Base-by-base conservation (phyloP, 2,888 invertebrate genomes). In the Heliconius ismenius region DNA sequence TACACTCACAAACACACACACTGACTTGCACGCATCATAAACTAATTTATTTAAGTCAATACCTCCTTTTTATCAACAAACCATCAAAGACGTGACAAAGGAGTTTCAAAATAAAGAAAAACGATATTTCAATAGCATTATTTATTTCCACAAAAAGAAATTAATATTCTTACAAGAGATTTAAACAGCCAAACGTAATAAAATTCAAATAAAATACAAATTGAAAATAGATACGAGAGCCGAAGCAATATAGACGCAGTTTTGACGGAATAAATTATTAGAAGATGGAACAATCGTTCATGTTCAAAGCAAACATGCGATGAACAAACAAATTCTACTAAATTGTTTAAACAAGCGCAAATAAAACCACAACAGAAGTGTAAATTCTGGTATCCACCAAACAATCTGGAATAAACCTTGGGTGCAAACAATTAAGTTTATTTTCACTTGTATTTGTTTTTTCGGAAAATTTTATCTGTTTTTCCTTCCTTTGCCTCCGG, bases 341-440 rank as follows among this genome's bases (percentile, higher is more conserved):
- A 80, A 79, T 79, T 78, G 76, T 78, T 80, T 79, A 76, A 81
- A 81, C 79, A 78, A 80, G 76, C 79, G 73, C 77, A 82, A 78
- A 79, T 77, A 74, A 76, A 76, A 76, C 77, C 79, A 78, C 60
- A 75, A 72, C 76, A 74, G 74, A 76, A 74, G 67, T 78, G 70
- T 60, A 62, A 78, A 54, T 74, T 74, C 24, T 70, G 70, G 64
- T 54, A 60, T 11, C 21, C 9, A 24, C 15, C 26, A 26, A 1
- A 32, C 65, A 64, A 36, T 32, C 26, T 10, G 64, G 76, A 77
- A 28, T 75, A 39, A 58, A 73, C 74, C 70, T 63, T 77, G 77
- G 0, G 0, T 0, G 3, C 1, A 13, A 13, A 11, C 3, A 26
- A 69, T 79, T 78, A 63, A 78, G 78, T 74, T 65, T 60, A 62